Base-by-base conservation (phyloP, 2,113 vertebrate species). In the Panthera leo region DNA sequence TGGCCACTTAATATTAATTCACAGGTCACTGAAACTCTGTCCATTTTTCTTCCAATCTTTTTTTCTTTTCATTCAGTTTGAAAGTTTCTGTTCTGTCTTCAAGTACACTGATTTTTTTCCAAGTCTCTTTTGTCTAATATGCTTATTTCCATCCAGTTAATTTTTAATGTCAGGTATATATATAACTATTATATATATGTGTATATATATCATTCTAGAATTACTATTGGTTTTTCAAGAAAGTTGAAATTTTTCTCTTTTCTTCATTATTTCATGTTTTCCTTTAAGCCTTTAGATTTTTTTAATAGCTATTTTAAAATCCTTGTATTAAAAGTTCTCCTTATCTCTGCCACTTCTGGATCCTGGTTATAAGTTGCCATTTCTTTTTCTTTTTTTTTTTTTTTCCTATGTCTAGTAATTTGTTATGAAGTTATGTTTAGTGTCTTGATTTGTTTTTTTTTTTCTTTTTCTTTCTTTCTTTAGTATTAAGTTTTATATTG, bases 231-330 rank as follows among this genome's bases (percentile, higher is more conserved):
- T 88, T 29, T 90, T 76, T 55, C 51, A 9, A 3, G 65, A 93
- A 85, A 93, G 34, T 93, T 79, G 83, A 84, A 48, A 45, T 63
- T 71, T 93, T 42, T 80, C 18, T 29, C n/a, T 73, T 91, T 45
- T 91, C 91, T 82, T 78, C 11, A 65, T 79, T 48, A 36, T 71
- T 96, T 95, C 36, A 80, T 86, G 9, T 91, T 80, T 96, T 89
- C 45, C 23, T 73, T 93, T 96, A 96, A 71, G n/a, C 85, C 68
- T 91, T 84, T 83, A 13, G 70, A 71, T 9, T 80, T 25, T 87
- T 86, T 95, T 78, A 89, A 36, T 78, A 94, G 16, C 18, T 89
- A 2, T 96, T 96, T 45, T 85, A 51, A 85, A 79, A 48, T 79
- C 76, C 13, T 75, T 78, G 45, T 31, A 31, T 85, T 14, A 78